Conservation (phyloP, 2,113 vertebrate species). For the Archocentrus centrarchus region DNA sequence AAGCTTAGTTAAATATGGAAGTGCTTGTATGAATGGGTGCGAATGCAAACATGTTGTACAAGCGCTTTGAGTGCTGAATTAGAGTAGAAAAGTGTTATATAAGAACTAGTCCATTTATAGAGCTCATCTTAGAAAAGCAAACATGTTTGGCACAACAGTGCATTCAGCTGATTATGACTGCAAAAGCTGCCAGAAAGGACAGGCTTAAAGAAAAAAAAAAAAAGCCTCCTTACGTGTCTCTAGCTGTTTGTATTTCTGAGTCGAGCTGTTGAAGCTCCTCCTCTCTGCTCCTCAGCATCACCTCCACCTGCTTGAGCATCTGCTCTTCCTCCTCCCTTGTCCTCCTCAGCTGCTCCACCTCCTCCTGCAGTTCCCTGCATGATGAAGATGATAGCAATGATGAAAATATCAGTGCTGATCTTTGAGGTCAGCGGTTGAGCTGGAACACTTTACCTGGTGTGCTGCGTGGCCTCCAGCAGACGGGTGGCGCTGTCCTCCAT, state of each 20-base stretch:
- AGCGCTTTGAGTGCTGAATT: too few relatives aligned
- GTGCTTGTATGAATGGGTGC: too few relatives aligned
- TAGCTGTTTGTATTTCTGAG: neutral
- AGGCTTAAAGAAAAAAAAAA: neutral
- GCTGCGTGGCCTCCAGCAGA: slow-evolving; percentile 82
- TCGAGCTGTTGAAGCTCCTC: slow-evolving; percentile 1
- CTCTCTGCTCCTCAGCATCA: slow-evolving; percentile 20
- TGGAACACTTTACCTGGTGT: slow-evolving; percentile 79
- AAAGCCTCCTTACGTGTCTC: slow-evolving; percentile 24
- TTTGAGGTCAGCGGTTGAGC: neutral
- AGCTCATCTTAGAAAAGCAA: too few relatives aligned
- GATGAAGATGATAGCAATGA: neutral
- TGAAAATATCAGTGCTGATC: neutral
- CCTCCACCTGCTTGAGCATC: slow-evolving; percentile 26
- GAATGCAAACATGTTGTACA: too few relatives aligned
- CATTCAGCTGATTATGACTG: too few relatives aligned
- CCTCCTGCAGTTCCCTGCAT: slow-evolving; percentile 42
- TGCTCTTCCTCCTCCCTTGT: slow-evolving; percentile 33
- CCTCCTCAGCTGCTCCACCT: slow-evolving; percentile 41
- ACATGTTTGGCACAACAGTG: too few relatives aligned
- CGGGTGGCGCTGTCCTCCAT: slow-evolving; percentile 80
- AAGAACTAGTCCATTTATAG: too few relatives aligned
- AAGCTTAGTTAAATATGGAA: too few relatives aligned
- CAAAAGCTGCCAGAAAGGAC: neutral
- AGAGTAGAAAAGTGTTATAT: too few relatives aligned